Evolutionary conservation across 2,113 vertebrate species (phyloP).

Genomic region (Sciurus niger): DNA sequence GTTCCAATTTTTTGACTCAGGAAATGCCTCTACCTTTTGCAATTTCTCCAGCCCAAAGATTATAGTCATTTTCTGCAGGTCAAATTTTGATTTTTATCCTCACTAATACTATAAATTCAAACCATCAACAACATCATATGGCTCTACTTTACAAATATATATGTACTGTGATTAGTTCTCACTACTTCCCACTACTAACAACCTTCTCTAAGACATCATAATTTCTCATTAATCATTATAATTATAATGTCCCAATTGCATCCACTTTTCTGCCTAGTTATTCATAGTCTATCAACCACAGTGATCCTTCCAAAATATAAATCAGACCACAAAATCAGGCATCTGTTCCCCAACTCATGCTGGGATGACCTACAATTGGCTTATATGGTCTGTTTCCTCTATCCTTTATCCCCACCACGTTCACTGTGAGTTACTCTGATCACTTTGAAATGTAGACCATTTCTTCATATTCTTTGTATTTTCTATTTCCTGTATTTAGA

Average conservation of each 20-base stretch:
- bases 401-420: not conserved
- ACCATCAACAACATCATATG: not conserved
- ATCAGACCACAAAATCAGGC: not conserved
- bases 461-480: not conserved
- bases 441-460: not conserved
- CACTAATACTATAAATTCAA: not conserved
- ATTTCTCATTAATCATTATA: not conserved
- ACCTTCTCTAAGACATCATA: not conserved
- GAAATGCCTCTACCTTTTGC: not conserved
- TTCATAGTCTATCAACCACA: not conserved
- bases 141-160: not conserved
- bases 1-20: not conserved
- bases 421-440: not conserved
- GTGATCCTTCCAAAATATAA: not conserved
- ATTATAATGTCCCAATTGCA: not conserved
- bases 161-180: not conserved
- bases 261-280: not conserved
- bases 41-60: not conserved
- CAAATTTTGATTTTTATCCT: not conserved
- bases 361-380: not conserved
- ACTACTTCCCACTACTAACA: not conserved
- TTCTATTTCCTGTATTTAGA: not conserved
- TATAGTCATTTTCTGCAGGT: not conserved
- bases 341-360: not conserved
- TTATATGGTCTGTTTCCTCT: not conserved